These are phyloP conservation scores for Drymodes brunneopygia DNA, from an alignment of 2,113 vertebrate species.

Conservation along the genomic window DNA sequence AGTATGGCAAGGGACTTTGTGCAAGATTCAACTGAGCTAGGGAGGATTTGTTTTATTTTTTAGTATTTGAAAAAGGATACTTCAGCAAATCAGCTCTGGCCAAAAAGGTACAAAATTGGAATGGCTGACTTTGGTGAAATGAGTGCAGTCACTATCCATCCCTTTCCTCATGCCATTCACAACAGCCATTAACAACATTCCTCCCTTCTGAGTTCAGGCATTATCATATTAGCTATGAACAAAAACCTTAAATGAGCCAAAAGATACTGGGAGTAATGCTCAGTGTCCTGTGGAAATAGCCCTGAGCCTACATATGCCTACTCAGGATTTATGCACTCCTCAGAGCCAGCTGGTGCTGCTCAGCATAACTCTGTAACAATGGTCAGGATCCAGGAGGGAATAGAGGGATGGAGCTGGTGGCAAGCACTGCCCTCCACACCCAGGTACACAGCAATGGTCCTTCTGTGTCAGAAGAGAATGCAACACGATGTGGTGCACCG, in stretches of 20 bases:
- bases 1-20: neutral
- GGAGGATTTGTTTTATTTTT: rapidly evolving
- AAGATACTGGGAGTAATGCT: neutral
- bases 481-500: rapidly evolving
- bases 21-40: neutral
- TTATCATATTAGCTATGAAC: neutral
- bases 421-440: neutral
- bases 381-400: neutral
- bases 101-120: neutral
- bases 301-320: neutral
- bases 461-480: neutral
- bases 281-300: neutral
- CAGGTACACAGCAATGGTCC: rapidly evolving
- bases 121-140: neutral
- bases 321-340: neutral
- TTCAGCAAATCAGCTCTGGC: neutral
- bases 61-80: neutral
- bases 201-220: neutral
- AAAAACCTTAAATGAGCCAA: neutral
- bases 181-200: neutral
- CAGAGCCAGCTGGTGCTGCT: neutral
- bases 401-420: neutral
- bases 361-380: neutral
- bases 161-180: neutral
- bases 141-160: neutral